Conservation (phyloP, 2,797 vertebrate genomes). For the Megaceryle alcyon region DNA sequence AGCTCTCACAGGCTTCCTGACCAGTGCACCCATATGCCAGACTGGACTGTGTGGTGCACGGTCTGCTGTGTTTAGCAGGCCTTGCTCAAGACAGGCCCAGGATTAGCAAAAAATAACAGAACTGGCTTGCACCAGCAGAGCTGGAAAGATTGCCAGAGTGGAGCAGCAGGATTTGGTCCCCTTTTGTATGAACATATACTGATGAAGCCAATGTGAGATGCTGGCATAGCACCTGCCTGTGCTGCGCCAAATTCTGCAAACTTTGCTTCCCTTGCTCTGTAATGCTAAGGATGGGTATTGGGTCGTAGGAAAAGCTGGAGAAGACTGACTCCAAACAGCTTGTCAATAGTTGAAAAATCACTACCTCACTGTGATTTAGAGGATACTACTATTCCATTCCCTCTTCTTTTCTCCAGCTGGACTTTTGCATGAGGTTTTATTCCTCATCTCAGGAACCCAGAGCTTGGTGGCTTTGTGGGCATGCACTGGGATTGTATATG, state of each 20-base stretch:
- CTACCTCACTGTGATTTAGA: not conserved
- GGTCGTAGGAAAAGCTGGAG: not conserved
- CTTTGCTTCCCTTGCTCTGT: not conserved
- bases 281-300: not conserved
- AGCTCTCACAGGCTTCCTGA: not conserved
- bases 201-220: not conserved
- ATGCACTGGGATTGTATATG: accelerated
- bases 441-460: not conserved
- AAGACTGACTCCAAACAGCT: not conserved
- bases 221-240: not conserved
- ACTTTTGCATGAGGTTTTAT: not conserved
- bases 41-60: accelerated
- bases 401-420: not conserved
- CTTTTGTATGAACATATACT: accelerated
- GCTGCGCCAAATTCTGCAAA: not conserved
- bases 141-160: not conserved
- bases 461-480: not conserved
- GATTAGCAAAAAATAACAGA: not conserved
- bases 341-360: not conserved
- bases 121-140: not conserved
- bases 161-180: not conserved
- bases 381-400: not conserved
- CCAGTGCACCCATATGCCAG: not conserved
- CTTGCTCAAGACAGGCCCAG: not conserved
- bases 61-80: not conserved